Conservation (phyloP, 1,140 invertebrate species). For the Diachasma alloeum region DNA sequence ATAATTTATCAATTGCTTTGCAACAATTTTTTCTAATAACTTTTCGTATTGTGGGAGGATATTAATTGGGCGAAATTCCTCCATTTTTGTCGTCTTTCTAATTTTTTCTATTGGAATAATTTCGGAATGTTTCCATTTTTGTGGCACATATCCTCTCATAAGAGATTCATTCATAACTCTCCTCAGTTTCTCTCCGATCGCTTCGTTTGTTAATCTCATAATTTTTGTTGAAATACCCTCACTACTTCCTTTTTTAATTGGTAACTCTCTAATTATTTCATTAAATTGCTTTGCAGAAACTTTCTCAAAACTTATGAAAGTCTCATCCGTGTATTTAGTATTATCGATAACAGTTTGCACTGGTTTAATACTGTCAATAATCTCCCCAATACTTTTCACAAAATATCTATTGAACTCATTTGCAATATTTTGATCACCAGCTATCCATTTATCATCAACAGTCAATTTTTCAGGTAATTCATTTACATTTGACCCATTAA, state of each 20-base stretch:
- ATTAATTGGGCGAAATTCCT: slow-evolving; percentile 35
- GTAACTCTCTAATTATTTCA: background rate
- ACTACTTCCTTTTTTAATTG: background rate
- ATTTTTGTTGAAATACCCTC: background rate
- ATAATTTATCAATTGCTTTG: slow-evolving; percentile 24
- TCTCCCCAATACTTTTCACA: slow-evolving; percentile 3
- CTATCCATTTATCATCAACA: background rate
- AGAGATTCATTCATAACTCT: slow-evolving; percentile 26
- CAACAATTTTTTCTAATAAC: slow-evolving; percentile 32
- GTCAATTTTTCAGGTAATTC: background rate
- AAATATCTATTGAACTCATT: slow-evolving; percentile 14
- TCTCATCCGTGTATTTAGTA: background rate
- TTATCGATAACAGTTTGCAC: background rate
- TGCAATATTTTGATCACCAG: background rate
- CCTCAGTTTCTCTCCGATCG: background rate
- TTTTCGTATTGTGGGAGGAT: slow-evolving; percentile 32
- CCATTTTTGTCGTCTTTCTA: slow-evolving; percentile 26
- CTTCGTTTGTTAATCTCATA: background rate
- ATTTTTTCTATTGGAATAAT: slow-evolving; percentile 36
- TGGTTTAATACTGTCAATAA: background rate
- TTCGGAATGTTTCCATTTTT: slow-evolving; percentile 29
- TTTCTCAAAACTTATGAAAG: background rate
- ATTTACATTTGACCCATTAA: background rate
- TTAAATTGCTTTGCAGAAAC: background rate
- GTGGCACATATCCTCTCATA: slow-evolving; percentile 11